Evolutionary conservation across 37 sponge, comb jelly and placozoan genomes (phyloP), one percentile per base, ranked within the genome.

Genomic region (Aphrocallistes beatrix): DNA sequence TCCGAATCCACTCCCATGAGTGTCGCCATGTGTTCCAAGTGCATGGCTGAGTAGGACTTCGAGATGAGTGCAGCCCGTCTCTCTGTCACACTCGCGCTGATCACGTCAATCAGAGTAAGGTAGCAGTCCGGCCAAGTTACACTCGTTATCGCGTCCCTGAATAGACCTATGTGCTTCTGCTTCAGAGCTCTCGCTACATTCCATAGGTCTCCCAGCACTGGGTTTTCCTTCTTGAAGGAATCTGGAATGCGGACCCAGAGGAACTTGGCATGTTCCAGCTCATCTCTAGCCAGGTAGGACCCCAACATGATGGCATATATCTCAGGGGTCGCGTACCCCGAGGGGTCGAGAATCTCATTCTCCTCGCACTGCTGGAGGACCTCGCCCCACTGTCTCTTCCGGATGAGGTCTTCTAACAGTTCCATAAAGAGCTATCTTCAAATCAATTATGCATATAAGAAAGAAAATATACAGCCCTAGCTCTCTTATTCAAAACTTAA

Each of bases 361-460:
- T 60, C 75, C n/a, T 60, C 75, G 34, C 75, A 60, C 75, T 60
- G 75, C 75, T 60, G 75, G 8, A 60, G 75, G 6, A 60, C 75
- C 34, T 60, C 75, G 10, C 34, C n/a, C 6, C 10, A 60, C 32
- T 60, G 25, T 60, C 75, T 60, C 34, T 60, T 60, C 6, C 75
- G 75, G 75, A 60, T 60, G n/a, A 6, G 6, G n/a, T 60, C 75
- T 13, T 60, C 75, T 13, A 60, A 30, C n/a, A 60, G 32, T 13
- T 60, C 75, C 75, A 60, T 60, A n/a, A n/a, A n/a, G n/a, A n/a
- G n/a, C n/a, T n/a, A n/a, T n/a, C n/a, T n/a, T n/a, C n/a, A n/a
- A n/a, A n/a, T n/a, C n/a, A n/a, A n/a, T n/a, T n/a, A n/a, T n/a
- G n/a, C n/a, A n/a, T n/a, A n/a, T n/a, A n/a, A n/a, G n/a, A n/a